A percentile compares a stretch with the other conserved stretches of the same genome.
Evolutionary conservation across 2,888 invertebrate species (phyloP).

Genomic region (Diarsia dahlii): DNA sequence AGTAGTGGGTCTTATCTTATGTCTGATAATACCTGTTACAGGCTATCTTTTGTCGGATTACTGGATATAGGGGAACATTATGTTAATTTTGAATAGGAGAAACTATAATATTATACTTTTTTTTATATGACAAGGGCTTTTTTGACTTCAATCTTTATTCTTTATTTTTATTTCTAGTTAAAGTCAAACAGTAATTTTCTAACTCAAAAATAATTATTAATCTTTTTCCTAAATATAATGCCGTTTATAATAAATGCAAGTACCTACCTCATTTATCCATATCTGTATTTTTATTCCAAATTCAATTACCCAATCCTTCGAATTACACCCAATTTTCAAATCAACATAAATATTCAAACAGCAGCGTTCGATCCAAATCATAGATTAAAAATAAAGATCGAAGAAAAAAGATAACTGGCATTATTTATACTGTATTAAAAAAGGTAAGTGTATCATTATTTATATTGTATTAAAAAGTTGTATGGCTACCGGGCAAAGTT

Average conservation of each 20-base stretch:
- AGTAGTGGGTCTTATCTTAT: not conserved
- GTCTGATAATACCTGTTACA: slow-evolving; percentile 8
- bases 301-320: slow-evolving; percentile 36
- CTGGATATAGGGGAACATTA: not conserved
- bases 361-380: slow-evolving; percentile 46
- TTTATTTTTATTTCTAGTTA: not conserved
- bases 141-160: too few species aligned
- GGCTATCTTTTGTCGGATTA: not conserved
- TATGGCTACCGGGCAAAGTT: slow-evolving; percentile 82
- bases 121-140: too few species aligned
- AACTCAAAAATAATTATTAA: not conserved
- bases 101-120: not conserved
- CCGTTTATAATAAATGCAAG: not conserved
- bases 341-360: slow-evolving; percentile 37
- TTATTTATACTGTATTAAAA: slow-evolving; percentile 63
- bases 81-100: not conserved
- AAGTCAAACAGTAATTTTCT: not conserved
- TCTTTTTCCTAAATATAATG: not conserved
- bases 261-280: not conserved
- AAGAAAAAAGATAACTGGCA: slow-evolving; percentile 51
- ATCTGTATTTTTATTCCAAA: slow-evolving; percentile 24
- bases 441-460: slow-evolving; percentile 76
- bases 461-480: slow-evolving; percentile 80
- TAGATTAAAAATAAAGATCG: slow-evolving; percentile 57
- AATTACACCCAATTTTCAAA: slow-evolving; percentile 43